Evolutionary conservation across 2,888 invertebrate species (phyloP).

Genomic region (Frankliniella intonsa): DNA sequence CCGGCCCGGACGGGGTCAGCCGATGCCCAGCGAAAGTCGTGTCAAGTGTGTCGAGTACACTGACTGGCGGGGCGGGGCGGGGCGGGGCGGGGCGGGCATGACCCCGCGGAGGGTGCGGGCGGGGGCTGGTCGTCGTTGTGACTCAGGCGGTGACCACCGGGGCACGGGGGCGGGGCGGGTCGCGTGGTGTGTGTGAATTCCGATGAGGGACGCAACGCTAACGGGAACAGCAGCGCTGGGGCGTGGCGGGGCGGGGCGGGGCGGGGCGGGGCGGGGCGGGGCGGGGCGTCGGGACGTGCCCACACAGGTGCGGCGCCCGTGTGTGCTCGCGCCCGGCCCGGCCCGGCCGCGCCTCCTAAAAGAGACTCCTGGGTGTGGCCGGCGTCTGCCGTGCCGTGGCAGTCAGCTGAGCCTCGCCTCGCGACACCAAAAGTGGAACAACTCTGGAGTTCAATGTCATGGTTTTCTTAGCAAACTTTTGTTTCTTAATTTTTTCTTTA

Average conservation of each 20-base stretch:
- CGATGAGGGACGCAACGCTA: background rate
- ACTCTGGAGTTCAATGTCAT: no score
- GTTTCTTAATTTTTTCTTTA: no score
- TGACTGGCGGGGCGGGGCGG: background rate
- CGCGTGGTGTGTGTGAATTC: no score
- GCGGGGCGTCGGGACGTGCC: background rate
- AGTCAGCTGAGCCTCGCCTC: no score
- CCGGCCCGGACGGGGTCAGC: background rate
- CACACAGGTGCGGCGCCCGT: background rate
- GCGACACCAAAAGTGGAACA: no score
- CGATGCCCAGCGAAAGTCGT: constrained; percentile 1
- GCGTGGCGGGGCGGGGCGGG: background rate
- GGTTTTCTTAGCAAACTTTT: no score
- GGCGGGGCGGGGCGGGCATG: background rate
- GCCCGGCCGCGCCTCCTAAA: background rate
- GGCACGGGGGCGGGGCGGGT: background rate
- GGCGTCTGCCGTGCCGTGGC: no score
- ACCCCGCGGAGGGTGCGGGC: no score
- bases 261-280: background rate
- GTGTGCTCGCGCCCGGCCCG: background rate
- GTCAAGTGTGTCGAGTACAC: background rate
- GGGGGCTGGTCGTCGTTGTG: no score
- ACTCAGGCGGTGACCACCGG: no score
- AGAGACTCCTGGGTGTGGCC: background rate
- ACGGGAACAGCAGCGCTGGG: background rate